Base-by-base conservation (phyloP, 1,140 invertebrate genomes). In the Drosophila hydei region DNA sequence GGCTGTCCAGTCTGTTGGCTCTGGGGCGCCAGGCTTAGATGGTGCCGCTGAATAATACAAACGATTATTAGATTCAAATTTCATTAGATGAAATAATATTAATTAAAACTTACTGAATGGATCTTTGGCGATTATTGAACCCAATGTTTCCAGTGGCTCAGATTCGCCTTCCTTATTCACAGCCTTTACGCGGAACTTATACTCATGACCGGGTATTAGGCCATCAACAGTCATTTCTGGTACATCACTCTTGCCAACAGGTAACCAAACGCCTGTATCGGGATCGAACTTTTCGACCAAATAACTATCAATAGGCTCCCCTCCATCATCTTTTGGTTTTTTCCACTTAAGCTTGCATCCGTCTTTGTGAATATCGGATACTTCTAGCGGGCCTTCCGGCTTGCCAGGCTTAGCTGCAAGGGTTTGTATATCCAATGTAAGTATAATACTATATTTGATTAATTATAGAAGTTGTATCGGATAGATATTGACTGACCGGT, bases 141-240 rank as follows among this genome's bases (percentile, higher is more conserved):
- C 95, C 75, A 97, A 94, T 12, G 98, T 98, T 91, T 98, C 97
- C 19, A 99, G 93, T n/a, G 98, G 98, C 90, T 99, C 97, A 16
- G 98, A 99, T 92, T 98, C 97, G 38, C 98, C 98, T 93, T 99
- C 97, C 79, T 97, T 97, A 91, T 99, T 99, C 7, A 99, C 93
- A 8, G 99, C 99, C 87, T 98, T 98, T 1, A 99, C 98, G 62
- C 98, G 94, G 95, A 99, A 99, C 93, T 98, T 97, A 92, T 99
- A 99, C 89, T 99, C 97, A 90, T 99, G 97, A 61, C 98, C 98
- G 63, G 97, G 96, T 64, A 96, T 96, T 36, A 98, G 91, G 19
- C 96, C 97, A 68, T 96, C 95, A 0, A 98, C 97, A 92, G 96
- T 96, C 94, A 97, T 95, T 91, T 98, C 97, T 7, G 97, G 96